These are phyloP conservation scores for Laticauda laticaudata DNA, from an alignment of 2,113 vertebrate species.

Conservation along the genomic window DNA sequence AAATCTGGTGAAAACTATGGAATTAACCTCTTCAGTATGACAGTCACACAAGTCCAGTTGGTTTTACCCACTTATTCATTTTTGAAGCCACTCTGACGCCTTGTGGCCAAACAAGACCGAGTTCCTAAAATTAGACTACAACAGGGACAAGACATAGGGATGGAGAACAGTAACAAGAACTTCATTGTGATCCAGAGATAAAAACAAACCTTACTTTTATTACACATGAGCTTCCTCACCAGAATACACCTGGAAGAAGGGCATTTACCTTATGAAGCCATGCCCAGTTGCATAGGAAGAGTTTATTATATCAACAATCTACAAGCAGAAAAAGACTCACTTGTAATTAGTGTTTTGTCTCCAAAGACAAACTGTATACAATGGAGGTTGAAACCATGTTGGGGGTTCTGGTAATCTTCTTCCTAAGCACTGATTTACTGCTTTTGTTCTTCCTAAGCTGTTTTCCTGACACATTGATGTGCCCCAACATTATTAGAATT, in stretches of 20 bases:
- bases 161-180: not conserved
- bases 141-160: not conserved
- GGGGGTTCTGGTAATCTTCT: not conserved
- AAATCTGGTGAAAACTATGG: slow-evolving; percentile 18
- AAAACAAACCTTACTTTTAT: not conserved
- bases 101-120: not conserved
- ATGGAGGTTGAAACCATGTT: not conserved
- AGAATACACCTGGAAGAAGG: not conserved
- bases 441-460: not conserved
- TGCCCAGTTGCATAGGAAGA: not conserved
- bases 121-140: not conserved
- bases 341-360: not conserved
- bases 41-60: not conserved
- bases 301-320: not conserved
- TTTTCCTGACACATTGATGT: not conserved
- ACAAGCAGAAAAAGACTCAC: not conserved
- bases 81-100: slow-evolving; percentile 16
- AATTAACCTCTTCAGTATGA: slow-evolving; percentile 6
- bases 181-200: not conserved
- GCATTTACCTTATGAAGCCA: not conserved
- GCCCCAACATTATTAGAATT: not conserved
- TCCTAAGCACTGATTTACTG: not conserved
- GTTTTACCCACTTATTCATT: not conserved
- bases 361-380: not conserved
- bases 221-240: not conserved